A percentile compares a stretch with the other conserved stretches of the same genome.
These are phyloP conservation scores for Stigmatopora nigra DNA, from an alignment of 2,113 vertebrate species.

Conservation along the genomic window DNA sequence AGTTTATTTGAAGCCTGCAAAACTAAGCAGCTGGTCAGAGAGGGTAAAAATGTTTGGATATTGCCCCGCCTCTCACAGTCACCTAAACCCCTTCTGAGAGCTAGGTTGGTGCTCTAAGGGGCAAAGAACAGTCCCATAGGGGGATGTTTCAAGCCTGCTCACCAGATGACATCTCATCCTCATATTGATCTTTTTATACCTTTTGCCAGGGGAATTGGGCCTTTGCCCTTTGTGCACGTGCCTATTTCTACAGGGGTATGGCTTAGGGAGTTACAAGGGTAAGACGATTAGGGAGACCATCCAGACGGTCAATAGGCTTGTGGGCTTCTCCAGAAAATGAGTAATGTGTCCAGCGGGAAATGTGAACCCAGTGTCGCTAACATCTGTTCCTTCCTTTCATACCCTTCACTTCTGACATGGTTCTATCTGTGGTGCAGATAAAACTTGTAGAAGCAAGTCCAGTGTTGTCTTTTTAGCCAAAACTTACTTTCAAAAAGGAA, in stretches of 20 bases:
- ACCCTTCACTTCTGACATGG: constrained; percentile 62
- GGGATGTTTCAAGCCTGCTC: constrained; percentile 65
- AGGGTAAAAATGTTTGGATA: constrained; percentile 58
- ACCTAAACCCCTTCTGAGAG: constrained; percentile 31
- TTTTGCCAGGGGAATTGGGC: constrained; percentile 48
- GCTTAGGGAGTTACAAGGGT: background rate
- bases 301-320: constrained; percentile 51
- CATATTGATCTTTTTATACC: constrained; percentile 69
- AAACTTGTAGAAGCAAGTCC: constrained; percentile 39
- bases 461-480: constrained; percentile 26
- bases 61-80: constrained; percentile 31
- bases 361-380: constrained; percentile 40
- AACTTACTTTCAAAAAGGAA: constrained; percentile 16
- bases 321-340: constrained; percentile 50
- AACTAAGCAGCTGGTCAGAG: constrained; percentile 63
- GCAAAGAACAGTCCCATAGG: constrained; percentile 50
- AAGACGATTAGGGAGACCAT: constrained; percentile 5
- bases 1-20: constrained; percentile 40
- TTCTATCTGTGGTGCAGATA: constrained; percentile 65
- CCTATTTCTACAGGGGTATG: constrained; percentile 26
- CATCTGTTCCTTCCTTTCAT: constrained; percentile 60
- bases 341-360: constrained; percentile 61
- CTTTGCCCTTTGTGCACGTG: constrained; percentile 42
- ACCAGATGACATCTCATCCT: constrained; percentile 71
- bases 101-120: constrained; percentile 50